These are phyloP conservation scores for Hypothenemus hampei DNA, from an alignment of 1,140 invertebrate genomes.

Conservation along the genomic window DNA sequence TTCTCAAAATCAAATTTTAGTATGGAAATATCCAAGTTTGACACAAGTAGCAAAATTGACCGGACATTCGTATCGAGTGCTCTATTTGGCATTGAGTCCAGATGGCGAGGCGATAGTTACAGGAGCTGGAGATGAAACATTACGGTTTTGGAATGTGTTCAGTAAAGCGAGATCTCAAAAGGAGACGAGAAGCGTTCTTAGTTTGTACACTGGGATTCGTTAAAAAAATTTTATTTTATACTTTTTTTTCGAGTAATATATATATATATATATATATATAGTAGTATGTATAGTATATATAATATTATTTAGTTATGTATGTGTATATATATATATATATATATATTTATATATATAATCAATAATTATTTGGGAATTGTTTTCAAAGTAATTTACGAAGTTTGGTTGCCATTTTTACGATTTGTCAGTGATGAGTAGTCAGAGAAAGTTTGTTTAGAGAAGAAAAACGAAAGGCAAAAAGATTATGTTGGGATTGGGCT, in stretches of 20 bases:
- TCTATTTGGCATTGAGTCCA: slow-evolving; percentile 96
- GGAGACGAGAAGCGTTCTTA: slow-evolving; percentile 94
- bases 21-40: slow-evolving; percentile 98
- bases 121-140: slow-evolving; percentile 97
- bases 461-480: no score
- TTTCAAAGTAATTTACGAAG: no score
- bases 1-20: slow-evolving; percentile 98
- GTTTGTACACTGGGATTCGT: slow-evolving; percentile 89
- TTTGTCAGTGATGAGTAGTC: no score
- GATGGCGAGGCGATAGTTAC: slow-evolving; percentile 99
- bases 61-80: slow-evolving; percentile 94
- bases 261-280: neutral
- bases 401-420: no score
- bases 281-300: neutral
- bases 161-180: slow-evolving; percentile 93
- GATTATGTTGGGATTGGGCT: no score
- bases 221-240: slow-evolving; percentile 33
- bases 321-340: no score
- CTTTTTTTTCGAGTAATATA: neutral
- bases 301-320: no score
- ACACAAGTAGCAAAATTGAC: slow-evolving; percentile 97
- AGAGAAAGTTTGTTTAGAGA: no score
- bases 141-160: slow-evolving; percentile 99
- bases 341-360: no score
- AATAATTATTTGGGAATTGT: no score